Evolutionary conservation across 2,888 invertebrate species (phyloP).

Genomic region (Lingula anatina): DNA sequence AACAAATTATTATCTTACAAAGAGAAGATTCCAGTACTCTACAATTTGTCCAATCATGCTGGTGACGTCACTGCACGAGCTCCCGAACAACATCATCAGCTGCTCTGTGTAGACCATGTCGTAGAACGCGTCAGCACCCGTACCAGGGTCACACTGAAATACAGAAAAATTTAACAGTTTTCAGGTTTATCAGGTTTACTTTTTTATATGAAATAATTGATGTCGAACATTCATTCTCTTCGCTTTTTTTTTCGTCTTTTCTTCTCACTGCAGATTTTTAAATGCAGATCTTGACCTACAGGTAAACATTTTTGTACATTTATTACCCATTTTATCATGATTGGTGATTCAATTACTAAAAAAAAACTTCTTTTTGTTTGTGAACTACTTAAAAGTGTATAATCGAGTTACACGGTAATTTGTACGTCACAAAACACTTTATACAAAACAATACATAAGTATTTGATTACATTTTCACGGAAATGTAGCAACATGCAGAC

Average conservation of each 20-base stretch:
- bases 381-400: too few species aligned
- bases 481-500: too few species aligned
- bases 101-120: slow-evolving; percentile 76
- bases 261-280: background rate
- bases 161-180: background rate
- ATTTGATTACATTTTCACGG: too few species aligned
- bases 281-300: background rate
- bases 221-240: background rate
- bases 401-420: too few species aligned
- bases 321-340: too few species aligned
- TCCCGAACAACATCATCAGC: slow-evolving; percentile 77
- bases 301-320: background rate
- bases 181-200: background rate
- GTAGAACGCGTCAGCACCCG: slow-evolving; percentile 85
- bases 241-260: background rate
- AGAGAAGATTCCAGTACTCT: slow-evolving; percentile 87
- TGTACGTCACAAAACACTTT: too few species aligned
- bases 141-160: slow-evolving; percentile 83
- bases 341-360: too few species aligned
- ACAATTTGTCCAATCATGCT: slow-evolving; percentile 86
- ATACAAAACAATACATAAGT: too few species aligned
- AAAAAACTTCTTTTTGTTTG: too few species aligned
- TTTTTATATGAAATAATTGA: background rate
- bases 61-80: slow-evolving; percentile 85
- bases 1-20: slow-evolving; percentile 61